These are phyloP conservation scores for Autographa pulchrina DNA, from an alignment of 2,888 invertebrate genomes.

Conservation along the genomic window DNA sequence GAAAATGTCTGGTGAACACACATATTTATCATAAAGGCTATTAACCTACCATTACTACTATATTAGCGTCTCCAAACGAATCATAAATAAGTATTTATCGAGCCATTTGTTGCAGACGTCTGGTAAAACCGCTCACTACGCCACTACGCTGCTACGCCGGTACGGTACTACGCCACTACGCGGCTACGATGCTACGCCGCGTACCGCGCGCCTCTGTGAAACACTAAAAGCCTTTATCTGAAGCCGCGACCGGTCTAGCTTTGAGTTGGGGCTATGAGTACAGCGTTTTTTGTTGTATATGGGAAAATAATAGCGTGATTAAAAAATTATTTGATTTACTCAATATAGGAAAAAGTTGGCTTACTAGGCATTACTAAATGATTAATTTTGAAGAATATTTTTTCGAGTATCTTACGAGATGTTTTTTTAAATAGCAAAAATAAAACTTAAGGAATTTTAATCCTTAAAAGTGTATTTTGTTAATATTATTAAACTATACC, in stretches of 20 bases:
- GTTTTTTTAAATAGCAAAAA: too few relatives aligned
- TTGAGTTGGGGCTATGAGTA: constrained; percentile 40
- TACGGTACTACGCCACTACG: background rate
- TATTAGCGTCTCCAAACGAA: constrained; percentile 33
- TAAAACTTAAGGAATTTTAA: too few relatives aligned
- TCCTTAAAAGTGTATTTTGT: too few relatives aligned
- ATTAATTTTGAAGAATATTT: too few relatives aligned
- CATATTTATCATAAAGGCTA: background rate
- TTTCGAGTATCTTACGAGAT: too few relatives aligned
- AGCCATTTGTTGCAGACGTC: constrained; percentile 51
- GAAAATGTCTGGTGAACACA: background rate
- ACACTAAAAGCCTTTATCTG: constrained; percentile 64
- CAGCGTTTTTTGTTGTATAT: constrained; percentile 9
- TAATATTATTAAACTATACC: too few relatives aligned
- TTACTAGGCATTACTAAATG: too few relatives aligned
- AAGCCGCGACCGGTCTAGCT: constrained; percentile 52
- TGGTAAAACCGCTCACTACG: constrained; percentile 53
- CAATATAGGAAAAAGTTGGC: too few relatives aligned
- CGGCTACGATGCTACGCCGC: background rate
- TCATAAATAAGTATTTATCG: constrained; percentile 53
- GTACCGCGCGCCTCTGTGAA: constrained; percentile 54
- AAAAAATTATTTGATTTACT: too few relatives aligned
- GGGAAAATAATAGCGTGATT: background rate
- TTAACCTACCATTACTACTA: constrained; percentile 13
- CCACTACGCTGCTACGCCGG: constrained; percentile 16